These are phyloP conservation scores for Vollenhovia emeryi DNA, from an alignment of 1,140 invertebrate species.

Conservation along the genomic window DNA sequence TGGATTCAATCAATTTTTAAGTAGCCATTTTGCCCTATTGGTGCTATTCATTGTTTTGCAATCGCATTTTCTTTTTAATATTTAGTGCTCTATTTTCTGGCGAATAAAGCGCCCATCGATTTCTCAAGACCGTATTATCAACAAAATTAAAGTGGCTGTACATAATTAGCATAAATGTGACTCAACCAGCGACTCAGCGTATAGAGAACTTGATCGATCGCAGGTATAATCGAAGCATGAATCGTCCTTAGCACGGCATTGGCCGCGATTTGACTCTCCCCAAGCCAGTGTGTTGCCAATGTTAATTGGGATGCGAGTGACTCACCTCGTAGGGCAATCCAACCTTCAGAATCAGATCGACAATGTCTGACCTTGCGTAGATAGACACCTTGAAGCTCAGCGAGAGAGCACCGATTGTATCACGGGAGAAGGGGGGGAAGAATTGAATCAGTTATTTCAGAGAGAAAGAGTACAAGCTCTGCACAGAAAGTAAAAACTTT, in stretches of 20 bases:
- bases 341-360: slow-evolving; percentile 69
- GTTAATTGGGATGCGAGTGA: slow-evolving; percentile 61
- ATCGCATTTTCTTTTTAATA: not conserved
- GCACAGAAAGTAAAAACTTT: not conserved
- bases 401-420: not conserved
- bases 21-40: not conserved
- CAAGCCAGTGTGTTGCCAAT: slow-evolving; percentile 62
- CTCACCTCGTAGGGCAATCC: slow-evolving; percentile 7
- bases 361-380: slow-evolving; percentile 34
- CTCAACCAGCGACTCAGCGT: not conserved
- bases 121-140: not conserved
- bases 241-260: slow-evolving; percentile 70
- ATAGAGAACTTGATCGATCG: slow-evolving; percentile 54
- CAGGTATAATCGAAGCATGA: slow-evolving; percentile 34
- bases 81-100: slow-evolving; percentile 1
- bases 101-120: not conserved
- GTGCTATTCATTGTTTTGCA: not conserved
- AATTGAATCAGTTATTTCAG: not conserved
- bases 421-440: not conserved
- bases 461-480: not conserved
- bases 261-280: slow-evolving; percentile 74
- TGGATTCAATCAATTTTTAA: not conserved
- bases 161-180: slow-evolving; percentile 49
- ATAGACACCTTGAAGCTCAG: slow-evolving; percentile 24
- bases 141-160: slow-evolving; percentile 27